Percentiles rank a stretch among this genome's conserved stretches.
Evolutionary conservation across 2,797 vertebrate genomes (phyloP).

Genomic region (Fratercula arctica): DNA sequence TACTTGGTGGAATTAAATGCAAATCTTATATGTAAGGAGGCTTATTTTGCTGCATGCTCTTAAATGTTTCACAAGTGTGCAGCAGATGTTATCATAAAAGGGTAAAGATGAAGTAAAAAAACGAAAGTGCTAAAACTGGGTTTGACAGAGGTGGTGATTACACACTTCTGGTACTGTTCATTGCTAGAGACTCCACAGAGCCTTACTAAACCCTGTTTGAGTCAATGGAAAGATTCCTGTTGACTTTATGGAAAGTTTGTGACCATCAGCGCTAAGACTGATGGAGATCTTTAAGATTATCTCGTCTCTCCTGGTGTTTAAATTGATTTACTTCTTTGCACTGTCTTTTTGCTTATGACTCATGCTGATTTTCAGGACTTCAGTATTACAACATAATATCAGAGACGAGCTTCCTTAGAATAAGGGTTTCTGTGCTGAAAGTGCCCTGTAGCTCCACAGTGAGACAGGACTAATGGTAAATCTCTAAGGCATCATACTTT

Average conservation of each 20-base stretch:
- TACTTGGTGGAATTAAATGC: not conserved
- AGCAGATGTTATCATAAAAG: not conserved
- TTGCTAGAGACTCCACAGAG: not conserved
- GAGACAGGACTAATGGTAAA: not conserved
- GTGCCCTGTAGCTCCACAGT: rapidly evolving
- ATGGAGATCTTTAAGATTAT: not conserved
- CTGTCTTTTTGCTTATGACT: not conserved
- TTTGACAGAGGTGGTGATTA: not conserved
- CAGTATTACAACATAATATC: not conserved
- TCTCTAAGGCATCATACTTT: not conserved
- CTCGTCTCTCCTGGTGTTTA: not conserved
- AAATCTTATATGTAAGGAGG: not conserved
- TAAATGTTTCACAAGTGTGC: not conserved
- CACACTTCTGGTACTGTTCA: not conserved
- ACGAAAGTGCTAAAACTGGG: not conserved
- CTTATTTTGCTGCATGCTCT: not conserved
- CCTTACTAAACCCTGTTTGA: not conserved
- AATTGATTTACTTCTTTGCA: not conserved
- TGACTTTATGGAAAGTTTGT: not conserved
- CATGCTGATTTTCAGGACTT: not conserved
- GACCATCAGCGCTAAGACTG: not conserved
- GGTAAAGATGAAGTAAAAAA: not conserved
- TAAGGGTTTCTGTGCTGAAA: not conserved
- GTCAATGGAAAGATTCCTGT: not conserved
- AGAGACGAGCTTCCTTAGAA: not conserved